phyloP scores from a whole-genome alignment of 2,888 invertebrate species.

The Carterocephalus palaemon region DNA sequence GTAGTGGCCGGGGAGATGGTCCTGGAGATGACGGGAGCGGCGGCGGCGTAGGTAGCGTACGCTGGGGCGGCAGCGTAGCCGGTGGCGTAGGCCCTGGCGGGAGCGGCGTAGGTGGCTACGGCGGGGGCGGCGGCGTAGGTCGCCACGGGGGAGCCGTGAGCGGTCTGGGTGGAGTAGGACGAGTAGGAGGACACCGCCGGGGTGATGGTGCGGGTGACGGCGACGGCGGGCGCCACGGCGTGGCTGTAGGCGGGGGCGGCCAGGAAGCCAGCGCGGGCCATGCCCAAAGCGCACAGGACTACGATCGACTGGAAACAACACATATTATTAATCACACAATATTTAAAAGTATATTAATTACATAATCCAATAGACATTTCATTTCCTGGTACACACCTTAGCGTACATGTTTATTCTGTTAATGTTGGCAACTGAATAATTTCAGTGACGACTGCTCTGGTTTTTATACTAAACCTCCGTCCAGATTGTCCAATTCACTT shows the following conservation, averaged over 20 bases:
- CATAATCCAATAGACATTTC: slow-evolving; percentile 1
- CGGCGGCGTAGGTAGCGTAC: slow-evolving; percentile 40
- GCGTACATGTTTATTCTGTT: slow-evolving; percentile 75
- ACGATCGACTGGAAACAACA: slow-evolving; percentile 69
- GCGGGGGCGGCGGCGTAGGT: slow-evolving; percentile 50
- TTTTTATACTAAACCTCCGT: slow-evolving; percentile 67
- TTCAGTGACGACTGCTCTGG: slow-evolving; percentile 60
- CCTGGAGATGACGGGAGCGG: slow-evolving; percentile 44
- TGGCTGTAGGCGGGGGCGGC: slow-evolving; percentile 72
- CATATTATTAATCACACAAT: slow-evolving; percentile 8
- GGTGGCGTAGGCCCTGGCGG: slow-evolving; percentile 31
- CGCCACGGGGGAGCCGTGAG: slow-evolving; percentile 37
- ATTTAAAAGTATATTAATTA: neutral
- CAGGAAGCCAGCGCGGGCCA: slow-evolving; percentile 78
- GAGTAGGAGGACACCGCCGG: slow-evolving; percentile 53
- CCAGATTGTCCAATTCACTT: slow-evolving; percentile 64
- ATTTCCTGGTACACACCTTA: slow-evolving; percentile 55
- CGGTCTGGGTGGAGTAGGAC: slow-evolving; percentile 45
- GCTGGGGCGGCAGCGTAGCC: slow-evolving; percentile 50
- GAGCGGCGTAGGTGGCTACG: slow-evolving; percentile 43
- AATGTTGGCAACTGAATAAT: slow-evolving; percentile 76
- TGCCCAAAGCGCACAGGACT: slow-evolving; percentile 79
- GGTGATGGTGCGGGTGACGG: slow-evolving; percentile 58
- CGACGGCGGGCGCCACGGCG: slow-evolving; percentile 53
- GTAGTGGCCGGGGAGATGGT: slow-evolving; percentile 47